Conservation (phyloP, 1,140 invertebrate genomes). For the Ceratina calcarata region DNA sequence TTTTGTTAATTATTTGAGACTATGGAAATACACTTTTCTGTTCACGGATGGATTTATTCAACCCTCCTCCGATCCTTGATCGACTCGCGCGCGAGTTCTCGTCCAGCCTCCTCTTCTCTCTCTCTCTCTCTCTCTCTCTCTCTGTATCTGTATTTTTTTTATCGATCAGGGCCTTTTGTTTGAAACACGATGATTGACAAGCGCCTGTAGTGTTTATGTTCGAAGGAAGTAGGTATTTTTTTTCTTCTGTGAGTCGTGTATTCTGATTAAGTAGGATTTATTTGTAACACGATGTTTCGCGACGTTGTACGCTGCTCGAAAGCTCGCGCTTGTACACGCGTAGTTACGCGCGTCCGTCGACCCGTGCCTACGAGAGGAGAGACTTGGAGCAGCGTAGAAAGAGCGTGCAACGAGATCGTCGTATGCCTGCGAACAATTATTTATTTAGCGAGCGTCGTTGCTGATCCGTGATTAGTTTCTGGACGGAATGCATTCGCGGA, state of each 20-base stretch:
- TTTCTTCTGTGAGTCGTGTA: constrained; percentile 13
- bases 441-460: constrained; percentile 41
- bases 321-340: too few species aligned
- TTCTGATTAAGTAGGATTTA: constrained; percentile 28
- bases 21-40: constrained; percentile 57
- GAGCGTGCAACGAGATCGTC: constrained; percentile 11
- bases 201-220: constrained; percentile 33
- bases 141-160: neutral
- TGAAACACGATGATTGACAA: constrained; percentile 1
- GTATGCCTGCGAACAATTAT: constrained; percentile 47
- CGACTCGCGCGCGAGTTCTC: neutral
- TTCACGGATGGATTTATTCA: constrained; percentile 44
- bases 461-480: constrained; percentile 52
- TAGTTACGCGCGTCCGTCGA: too few species aligned
- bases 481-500: constrained; percentile 50
- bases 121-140: neutral
- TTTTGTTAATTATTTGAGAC: constrained; percentile 49
- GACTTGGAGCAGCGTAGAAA: constrained; percentile 7
- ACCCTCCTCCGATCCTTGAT: constrained; percentile 22
- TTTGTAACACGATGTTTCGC: constrained; percentile 32
- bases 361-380: too few species aligned
- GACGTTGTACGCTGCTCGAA: constrained; percentile 12
- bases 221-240: constrained; percentile 16
- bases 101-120: neutral
- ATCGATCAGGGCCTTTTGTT: constrained; percentile 5